phyloP scores from a whole-genome alignment of 92 coral and sea anemone species.

The Bergia sp. region DNA sequence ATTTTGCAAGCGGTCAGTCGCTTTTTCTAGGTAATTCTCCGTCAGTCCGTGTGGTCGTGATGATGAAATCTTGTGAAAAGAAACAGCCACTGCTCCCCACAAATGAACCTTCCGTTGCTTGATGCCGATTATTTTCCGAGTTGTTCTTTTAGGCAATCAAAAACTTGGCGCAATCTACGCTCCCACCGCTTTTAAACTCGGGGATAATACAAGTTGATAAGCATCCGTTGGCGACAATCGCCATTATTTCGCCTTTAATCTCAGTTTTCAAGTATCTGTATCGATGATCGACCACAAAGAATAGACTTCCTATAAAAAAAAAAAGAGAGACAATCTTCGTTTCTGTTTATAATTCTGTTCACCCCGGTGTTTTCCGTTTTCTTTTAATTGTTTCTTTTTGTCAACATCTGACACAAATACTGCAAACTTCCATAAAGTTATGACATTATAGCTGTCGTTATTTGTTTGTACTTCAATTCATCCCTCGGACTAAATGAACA shows the following conservation, averaged over 20 bases:
- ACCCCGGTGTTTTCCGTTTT: conserved; percentile 35
- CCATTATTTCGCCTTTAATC: conserved; percentile 15
- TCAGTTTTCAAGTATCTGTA: conserved; percentile 25
- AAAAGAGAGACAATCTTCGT: conserved; percentile 19
- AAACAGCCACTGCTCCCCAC: background rate
- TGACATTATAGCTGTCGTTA: conserved; percentile 53
- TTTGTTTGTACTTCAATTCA: conserved; percentile 54
- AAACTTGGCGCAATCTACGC: conserved; percentile 13
- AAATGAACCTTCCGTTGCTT: background rate
- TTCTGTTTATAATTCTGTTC: conserved; percentile 42
- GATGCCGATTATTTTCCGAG: background rate
- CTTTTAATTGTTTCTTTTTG: conserved; percentile 37
- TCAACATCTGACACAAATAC: conserved; percentile 54
- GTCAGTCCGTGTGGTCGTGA: background rate
- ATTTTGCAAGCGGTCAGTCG: conserved; percentile 9
- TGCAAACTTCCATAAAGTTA: conserved; percentile 51
- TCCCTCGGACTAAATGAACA: conserved; percentile 49
- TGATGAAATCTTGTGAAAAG: background rate
- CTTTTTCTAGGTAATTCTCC: background rate
- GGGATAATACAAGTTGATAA: background rate
- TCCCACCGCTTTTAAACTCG: background rate
- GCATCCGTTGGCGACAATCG: conserved; percentile 11
- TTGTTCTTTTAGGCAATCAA: conserved; percentile 19
- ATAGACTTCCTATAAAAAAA: background rate
- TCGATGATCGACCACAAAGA: conserved; percentile 9